phyloP scores from a whole-genome alignment of 2,888 invertebrate species.

The Zaprionus bogoriensis region DNA sequence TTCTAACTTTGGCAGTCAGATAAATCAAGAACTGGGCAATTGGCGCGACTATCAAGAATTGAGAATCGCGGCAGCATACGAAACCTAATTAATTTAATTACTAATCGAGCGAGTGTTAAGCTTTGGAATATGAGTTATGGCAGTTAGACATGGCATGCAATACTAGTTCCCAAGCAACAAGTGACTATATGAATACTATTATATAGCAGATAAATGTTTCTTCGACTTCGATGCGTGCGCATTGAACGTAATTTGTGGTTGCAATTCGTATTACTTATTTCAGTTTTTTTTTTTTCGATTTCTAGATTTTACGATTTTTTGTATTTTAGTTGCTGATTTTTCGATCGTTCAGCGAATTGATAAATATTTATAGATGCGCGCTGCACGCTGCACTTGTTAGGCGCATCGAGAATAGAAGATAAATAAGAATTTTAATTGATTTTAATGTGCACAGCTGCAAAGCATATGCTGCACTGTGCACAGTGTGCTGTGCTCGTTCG shows the following conservation, averaged over 20 bases:
- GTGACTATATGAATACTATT: too few species aligned
- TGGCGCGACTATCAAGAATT: too few species aligned
- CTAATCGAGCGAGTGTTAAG: conserved; percentile 57
- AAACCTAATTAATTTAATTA: conserved; percentile 75
- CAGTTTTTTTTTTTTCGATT: conserved; percentile 6
- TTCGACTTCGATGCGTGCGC: conserved; percentile 55
- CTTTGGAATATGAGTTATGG: conserved; percentile 43
- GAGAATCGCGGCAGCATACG: conserved; percentile 54
- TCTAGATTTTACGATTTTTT: too few species aligned
- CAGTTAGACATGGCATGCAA: conserved; percentile 54
- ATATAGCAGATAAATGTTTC: conserved; percentile 17
- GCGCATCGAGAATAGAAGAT: conserved; percentile 59
- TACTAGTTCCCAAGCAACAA: too few species aligned
- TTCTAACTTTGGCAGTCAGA: too few species aligned
- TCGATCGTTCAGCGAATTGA: conserved; percentile 48
- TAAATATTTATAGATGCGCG: conserved; percentile 73
- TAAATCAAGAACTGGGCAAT: too few species aligned
- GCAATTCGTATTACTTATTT: too few species aligned
- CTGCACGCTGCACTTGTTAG: conserved; percentile 65
- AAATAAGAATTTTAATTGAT: conserved; percentile 75
- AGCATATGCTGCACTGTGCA: conserved; percentile 31
- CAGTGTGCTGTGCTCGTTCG: too few species aligned
- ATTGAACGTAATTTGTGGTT: conserved; percentile 9
- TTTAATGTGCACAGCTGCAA: conserved; percentile 76
- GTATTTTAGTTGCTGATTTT: conserved; percentile 30